A percentile compares a stretch with the other conserved stretches of the same genome.
phyloP scores from a whole-genome alignment of 2,888 invertebrate genomes.

The Drosophila mimica region DNA sequence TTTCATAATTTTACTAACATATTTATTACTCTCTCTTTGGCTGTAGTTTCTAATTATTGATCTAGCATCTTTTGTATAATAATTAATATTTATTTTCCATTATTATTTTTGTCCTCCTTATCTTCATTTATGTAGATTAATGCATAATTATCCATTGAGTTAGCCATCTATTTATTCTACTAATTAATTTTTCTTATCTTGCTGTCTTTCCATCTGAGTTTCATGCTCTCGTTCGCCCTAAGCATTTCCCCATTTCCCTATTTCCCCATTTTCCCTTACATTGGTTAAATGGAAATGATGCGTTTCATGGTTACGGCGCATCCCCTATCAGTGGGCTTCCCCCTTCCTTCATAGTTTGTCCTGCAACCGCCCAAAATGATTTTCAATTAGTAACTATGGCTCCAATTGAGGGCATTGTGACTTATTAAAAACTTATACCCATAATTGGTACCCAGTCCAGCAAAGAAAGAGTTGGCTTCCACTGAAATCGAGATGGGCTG shows the following conservation, averaged over 20 bases:
- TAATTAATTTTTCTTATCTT: background rate
- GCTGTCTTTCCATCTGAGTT: background rate
- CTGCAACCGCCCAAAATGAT: background rate
- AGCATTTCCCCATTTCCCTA: background rate
- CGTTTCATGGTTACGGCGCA: conserved; percentile 10
- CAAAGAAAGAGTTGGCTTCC: conserved; percentile 14
- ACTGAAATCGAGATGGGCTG: conserved; percentile 1
- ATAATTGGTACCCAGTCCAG: conserved; percentile 52
- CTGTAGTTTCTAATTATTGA: background rate
- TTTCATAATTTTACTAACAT: background rate
- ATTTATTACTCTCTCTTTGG: background rate
- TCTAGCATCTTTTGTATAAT: background rate
- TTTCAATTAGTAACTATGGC: conserved; percentile 51
- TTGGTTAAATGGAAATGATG: conserved; percentile 35
- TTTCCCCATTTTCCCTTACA: background rate
- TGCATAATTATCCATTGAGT: background rate
- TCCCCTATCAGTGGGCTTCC: background rate
- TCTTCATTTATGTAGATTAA: background rate
- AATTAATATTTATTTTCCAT: conserved; percentile 1
- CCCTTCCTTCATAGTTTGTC: background rate
- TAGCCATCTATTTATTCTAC: background rate
- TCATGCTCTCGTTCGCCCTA: conserved; percentile 3
- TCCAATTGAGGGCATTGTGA: conserved; percentile 56
- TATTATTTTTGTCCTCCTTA: background rate
- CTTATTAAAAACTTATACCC: conserved; percentile 61